Evolutionary conservation across 2,888 invertebrate species (phyloP).

Genomic region (Celastrina argiolus): DNA sequence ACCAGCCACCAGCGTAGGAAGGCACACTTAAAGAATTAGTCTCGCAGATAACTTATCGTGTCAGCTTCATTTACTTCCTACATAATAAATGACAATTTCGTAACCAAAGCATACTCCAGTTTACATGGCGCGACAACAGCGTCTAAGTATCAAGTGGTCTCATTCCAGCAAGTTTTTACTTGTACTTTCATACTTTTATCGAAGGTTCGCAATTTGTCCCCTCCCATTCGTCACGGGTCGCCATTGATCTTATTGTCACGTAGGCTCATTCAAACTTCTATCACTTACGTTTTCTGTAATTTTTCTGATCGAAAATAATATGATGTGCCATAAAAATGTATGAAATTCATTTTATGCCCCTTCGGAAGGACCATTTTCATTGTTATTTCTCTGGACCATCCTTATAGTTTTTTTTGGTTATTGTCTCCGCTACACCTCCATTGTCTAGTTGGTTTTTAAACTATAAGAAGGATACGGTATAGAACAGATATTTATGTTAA

Average conservation of each 20-base stretch:
- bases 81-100: too few species aligned
- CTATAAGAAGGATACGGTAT: too few species aligned
- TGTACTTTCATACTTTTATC: conserved; percentile 49
- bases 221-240: conserved; percentile 66
- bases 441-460: too few species aligned
- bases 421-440: too few species aligned
- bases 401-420: background rate
- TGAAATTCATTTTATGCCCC: conserved; percentile 8
- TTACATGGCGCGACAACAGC: conserved; percentile 45
- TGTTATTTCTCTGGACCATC: background rate
- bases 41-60: too few species aligned
- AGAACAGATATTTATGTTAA: too few species aligned
- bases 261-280: conserved; percentile 41
- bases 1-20: too few species aligned
- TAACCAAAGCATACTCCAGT: background rate
- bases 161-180: conserved; percentile 44
- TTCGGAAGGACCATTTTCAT: background rate
- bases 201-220: conserved; percentile 37
- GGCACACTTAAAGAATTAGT: too few species aligned
- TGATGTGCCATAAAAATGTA: conserved; percentile 34
- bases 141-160: conserved; percentile 48
- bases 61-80: too few species aligned
- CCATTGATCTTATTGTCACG: conserved; percentile 38
- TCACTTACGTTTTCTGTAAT: conserved; percentile 61
- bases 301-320: conserved; percentile 39